A percentile compares a stretch with the other conserved stretches of the same genome.
These are phyloP conservation scores for Vipera latastei DNA, from an alignment of 2,797 vertebrate species.

Conservation along the genomic window DNA sequence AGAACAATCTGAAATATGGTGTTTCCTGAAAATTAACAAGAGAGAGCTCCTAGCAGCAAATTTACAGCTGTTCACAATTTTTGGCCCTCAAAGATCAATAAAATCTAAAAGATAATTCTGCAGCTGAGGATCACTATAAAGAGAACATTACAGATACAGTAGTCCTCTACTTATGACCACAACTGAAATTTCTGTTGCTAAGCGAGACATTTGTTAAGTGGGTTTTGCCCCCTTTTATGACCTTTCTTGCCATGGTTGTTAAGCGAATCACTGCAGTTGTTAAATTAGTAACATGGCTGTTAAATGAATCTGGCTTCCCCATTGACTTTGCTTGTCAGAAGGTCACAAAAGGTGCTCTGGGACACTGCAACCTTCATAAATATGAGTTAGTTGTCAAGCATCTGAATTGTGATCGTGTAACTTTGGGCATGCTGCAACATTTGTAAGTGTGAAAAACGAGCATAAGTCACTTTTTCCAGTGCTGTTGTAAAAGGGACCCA, in stretches of 20 bases:
- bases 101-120: not conserved
- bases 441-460: not conserved
- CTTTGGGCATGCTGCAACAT: not conserved
- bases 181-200: not conserved
- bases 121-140: not conserved
- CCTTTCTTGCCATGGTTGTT: not conserved
- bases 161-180: not conserved
- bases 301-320: not conserved
- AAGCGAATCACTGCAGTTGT: not conserved
- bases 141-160: not conserved
- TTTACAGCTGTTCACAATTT: not conserved
- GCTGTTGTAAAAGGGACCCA: not conserved
- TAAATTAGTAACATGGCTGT: not conserved
- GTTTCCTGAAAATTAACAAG: not conserved
- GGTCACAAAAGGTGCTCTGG: not conserved
- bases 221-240: not conserved
- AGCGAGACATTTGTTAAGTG: not conserved
- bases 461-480: not conserved
- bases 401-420: not conserved
- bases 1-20: not conserved
- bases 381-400: not conserved
- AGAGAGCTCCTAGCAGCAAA: not conserved
- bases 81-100: not conserved
- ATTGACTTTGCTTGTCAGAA: not conserved
- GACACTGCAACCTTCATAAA: not conserved